Conservation (phyloP, 2,888 invertebrate species). For the Seladonia tumulorum region DNA sequence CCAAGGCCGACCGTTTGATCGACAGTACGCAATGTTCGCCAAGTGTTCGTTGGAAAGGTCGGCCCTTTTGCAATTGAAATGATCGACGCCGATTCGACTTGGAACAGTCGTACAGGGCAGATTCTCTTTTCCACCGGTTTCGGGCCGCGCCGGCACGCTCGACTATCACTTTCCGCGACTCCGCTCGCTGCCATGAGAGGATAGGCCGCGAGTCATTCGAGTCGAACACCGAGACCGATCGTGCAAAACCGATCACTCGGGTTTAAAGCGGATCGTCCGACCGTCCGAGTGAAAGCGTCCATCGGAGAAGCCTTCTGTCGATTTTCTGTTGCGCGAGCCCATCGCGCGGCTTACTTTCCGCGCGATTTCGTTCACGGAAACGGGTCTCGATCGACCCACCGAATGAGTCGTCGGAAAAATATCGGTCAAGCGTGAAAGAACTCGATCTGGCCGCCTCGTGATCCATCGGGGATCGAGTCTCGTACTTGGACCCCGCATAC, state of each 20-base stretch:
- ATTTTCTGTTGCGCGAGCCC: background rate
- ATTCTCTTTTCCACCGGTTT: slow-evolving; percentile 5
- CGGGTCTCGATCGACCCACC: background rate
- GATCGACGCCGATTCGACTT: background rate
- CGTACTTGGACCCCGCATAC: no score
- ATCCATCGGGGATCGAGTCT: background rate
- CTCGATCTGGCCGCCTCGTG: background rate
- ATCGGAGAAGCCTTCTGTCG: background rate
- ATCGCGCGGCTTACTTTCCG: slow-evolving; percentile 4
- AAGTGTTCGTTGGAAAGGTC: slow-evolving; percentile 38
- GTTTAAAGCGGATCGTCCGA: slow-evolving; percentile 35
- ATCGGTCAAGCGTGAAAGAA: background rate
- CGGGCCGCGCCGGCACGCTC: background rate
- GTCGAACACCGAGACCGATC: slow-evolving; percentile 47
- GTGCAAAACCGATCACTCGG: slow-evolving; percentile 61
- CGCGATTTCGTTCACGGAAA: slow-evolving; percentile 7
- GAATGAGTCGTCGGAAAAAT: slow-evolving; percentile 13
- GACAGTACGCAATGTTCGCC: no score
- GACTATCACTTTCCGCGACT: slow-evolving; percentile 67
- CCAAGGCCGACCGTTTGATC: no score
- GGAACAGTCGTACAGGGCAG: background rate
- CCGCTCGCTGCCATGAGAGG: slow-evolving; percentile 14
- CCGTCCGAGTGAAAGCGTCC: slow-evolving; percentile 62
- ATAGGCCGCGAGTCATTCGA: slow-evolving; percentile 44
- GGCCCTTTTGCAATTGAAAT: background rate